Evolutionary conservation across 2,113 vertebrate genomes (phyloP).

Genomic region (Alligator mississippiensis): DNA sequence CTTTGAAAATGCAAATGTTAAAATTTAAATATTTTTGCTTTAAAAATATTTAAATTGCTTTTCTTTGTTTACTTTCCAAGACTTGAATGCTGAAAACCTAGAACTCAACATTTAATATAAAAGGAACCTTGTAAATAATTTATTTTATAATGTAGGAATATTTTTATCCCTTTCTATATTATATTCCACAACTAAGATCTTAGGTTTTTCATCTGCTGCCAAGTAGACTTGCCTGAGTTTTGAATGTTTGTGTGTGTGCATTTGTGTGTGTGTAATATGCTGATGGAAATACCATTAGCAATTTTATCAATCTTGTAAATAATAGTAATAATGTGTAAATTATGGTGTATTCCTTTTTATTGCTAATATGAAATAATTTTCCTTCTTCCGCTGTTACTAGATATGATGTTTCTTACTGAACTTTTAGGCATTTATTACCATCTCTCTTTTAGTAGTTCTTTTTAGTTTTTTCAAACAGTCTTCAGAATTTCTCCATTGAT

Average conservation of each 20-base stretch:
- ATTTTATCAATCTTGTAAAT: background rate
- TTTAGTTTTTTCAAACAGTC: background rate
- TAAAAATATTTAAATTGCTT: background rate
- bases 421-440: background rate
- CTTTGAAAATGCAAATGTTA: background rate
- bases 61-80: background rate
- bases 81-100: background rate
- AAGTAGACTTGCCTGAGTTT: background rate
- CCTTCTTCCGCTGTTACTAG: background rate
- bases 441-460: background rate
- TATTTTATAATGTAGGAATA: background rate
- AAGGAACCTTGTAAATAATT: background rate
- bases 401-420: background rate
- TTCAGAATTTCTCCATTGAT: background rate
- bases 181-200: background rate
- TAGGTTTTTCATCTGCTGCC: background rate
- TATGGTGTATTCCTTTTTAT: background rate
- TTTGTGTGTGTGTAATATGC: rapidly evolving
- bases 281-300: background rate
- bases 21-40: background rate
- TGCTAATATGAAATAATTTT: background rate
- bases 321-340: background rate
- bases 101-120: background rate
- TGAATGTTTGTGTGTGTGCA: too few species aligned
- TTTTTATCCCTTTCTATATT: background rate